Evolutionary conservation across 2,113 vertebrate species (phyloP), one percentile per base, ranked within the genome.

Genomic region (Paedocypris sp.): DNA sequence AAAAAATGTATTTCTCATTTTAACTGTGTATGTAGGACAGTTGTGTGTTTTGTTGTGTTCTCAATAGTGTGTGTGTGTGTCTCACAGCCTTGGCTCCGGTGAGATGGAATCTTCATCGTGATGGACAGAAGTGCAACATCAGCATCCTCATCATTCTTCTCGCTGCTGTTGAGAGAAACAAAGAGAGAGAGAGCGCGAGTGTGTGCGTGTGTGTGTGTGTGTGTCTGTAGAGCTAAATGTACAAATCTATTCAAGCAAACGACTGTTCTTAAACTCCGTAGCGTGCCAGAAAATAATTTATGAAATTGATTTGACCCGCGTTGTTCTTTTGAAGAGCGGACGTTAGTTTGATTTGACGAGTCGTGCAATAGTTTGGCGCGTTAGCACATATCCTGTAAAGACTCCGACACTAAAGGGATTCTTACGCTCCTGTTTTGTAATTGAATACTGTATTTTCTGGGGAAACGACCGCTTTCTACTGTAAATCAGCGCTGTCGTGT

Each of bases 341-440:
- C 66, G 57, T 69, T 71, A 74, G 62, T 81, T 70, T 72, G 67
- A 73, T 74, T 57, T 58, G 57, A 72, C 71, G 73, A 87, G 79
- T 83, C 86, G 90, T 97, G 93, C 91, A 96, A 98, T 94, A 94
- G 72, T 77, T 83, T 73, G 81, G 74, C 66, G 71, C 53, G 67
- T 73, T 73, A 78, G 75, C 82, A 58, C 33, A 47, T 60, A 54
- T 64, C 39, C 28, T 74, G 68, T 71, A 79, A 75, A 80, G 73
- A 83, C 79, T 78, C 76, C 67, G 80, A 72, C 81, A 77, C 77
- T 74, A 82, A 82, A 86, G 80, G 87, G 82, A 88, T 87, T 88
- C 84, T 77, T 83, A 70, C 82, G 73, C 82, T 85, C 91, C 93
- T 93, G 91, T 79, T 54, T 39, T 50, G 10, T 50, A 22, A 43